phyloP scores from a whole-genome alignment of 2,113 vertebrate genomes.

The Mustela nigripes region DNA sequence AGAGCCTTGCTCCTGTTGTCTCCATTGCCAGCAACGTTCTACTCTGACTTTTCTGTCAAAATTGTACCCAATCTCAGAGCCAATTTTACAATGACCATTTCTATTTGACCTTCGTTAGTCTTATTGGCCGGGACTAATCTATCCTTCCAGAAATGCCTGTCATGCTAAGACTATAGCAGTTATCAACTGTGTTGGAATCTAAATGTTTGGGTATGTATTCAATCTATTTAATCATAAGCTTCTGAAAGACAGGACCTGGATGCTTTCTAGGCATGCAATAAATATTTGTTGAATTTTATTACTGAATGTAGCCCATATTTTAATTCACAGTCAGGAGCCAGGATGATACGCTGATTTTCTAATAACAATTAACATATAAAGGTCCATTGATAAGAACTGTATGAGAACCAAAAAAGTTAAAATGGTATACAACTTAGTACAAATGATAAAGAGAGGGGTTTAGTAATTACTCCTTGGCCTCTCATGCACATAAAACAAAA shows the following conservation, averaged over 20 bases:
- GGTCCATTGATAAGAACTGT: neutral
- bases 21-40: neutral
- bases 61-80: neutral
- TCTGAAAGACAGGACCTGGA: neutral
- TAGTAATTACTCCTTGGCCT: neutral
- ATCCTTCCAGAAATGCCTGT: neutral
- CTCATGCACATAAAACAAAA: neutral
- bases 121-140: neutral
- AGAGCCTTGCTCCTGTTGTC: neutral
- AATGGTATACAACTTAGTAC: neutral
- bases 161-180: neutral
- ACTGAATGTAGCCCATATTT: neutral
- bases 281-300: conserved; percentile 29
- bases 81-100: neutral
- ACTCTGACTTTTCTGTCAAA: conserved; percentile 7
- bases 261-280: neutral
- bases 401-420: neutral
- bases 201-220: neutral
- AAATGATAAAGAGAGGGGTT: neutral
- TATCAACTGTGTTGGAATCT: neutral
- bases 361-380: conserved; percentile 27
- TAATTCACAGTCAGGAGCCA: neutral
- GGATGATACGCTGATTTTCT: neutral
- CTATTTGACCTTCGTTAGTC: neutral
- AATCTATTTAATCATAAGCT: neutral